These are phyloP conservation scores for Oreotrochilus melanogaster DNA, from an alignment of 2,113 vertebrate species.

Conservation along the genomic window DNA sequence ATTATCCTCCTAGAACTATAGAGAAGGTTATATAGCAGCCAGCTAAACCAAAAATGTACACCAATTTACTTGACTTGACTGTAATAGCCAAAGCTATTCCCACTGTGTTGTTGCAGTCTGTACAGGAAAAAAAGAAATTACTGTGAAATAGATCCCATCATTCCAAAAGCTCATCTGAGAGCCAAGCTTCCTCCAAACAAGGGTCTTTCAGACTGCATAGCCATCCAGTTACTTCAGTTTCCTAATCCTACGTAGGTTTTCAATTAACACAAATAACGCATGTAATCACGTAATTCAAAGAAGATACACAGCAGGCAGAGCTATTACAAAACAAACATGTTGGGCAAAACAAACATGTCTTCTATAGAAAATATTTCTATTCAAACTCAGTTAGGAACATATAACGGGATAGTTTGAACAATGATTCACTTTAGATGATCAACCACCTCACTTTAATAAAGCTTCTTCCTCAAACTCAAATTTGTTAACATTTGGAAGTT, in stretches of 20 bases:
- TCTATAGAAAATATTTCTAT: conserved; percentile 53
- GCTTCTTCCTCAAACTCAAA: not conserved
- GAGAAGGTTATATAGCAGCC: not conserved
- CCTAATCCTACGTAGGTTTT: conserved; percentile 35
- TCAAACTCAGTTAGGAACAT: conserved; percentile 30
- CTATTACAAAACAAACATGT: not conserved
- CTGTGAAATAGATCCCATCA: conserved; percentile 40
- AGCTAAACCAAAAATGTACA: not conserved
- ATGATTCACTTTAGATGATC: not conserved
- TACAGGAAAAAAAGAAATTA: conserved; percentile 14
- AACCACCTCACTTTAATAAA: not conserved
- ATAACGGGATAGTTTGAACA: not conserved
- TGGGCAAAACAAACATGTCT: conserved; percentile 53
- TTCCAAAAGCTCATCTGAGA: conserved; percentile 29
- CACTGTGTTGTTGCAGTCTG: not conserved
- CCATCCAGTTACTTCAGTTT: conserved; percentile 31
- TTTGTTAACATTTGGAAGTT: not conserved
- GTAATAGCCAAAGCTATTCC: conserved; percentile 19
- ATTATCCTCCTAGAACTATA: conserved; percentile 5
- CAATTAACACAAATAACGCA: conserved; percentile 53
- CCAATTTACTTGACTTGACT: conserved; percentile 8
- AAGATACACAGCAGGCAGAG: conserved; percentile 19
- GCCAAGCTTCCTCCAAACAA: not conserved
- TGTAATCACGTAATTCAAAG: conserved; percentile 51
- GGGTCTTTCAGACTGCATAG: not conserved